phyloP scores from a whole-genome alignment of 2,797 vertebrate species.

The Myripristis jacobus region DNA sequence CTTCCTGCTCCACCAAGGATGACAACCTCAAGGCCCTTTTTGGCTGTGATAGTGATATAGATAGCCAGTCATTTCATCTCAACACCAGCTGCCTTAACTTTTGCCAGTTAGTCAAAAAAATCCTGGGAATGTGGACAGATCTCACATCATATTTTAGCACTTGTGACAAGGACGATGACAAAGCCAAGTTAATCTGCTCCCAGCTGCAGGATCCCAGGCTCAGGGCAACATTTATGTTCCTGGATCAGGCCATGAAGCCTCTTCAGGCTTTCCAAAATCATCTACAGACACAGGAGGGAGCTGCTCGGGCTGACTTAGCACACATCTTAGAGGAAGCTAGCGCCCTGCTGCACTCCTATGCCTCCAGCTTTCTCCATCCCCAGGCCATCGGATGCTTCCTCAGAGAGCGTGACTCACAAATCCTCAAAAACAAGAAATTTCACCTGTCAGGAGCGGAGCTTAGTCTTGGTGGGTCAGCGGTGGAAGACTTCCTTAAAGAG shows the following conservation, averaged over 20 bases:
- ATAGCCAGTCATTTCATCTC: slow-evolving; percentile 39
- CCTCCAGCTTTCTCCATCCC: slow-evolving; percentile 76
- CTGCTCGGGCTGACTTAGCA: slow-evolving; percentile 54
- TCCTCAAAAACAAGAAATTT: slow-evolving; percentile 69
- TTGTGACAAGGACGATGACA: slow-evolving; percentile 53
- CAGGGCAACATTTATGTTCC: slow-evolving; percentile 78
- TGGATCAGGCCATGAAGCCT: slow-evolving; percentile 78
- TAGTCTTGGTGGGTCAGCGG: slow-evolving; percentile 60
- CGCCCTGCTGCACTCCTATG: slow-evolving; percentile 73
- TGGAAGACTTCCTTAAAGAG: slow-evolving; percentile 72
- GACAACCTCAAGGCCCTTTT: slow-evolving; percentile 75
- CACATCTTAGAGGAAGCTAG: slow-evolving; percentile 76
- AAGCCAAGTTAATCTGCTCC: slow-evolving; percentile 69
- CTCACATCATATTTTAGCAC: slow-evolving; percentile 75
- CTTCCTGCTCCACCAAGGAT: slow-evolving; percentile 61
- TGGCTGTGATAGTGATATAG: slow-evolving; percentile 40
- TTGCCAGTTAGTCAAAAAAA: slow-evolving; percentile 62
- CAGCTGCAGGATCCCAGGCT: slow-evolving; percentile 77
- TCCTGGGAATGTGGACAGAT: slow-evolving; percentile 77
- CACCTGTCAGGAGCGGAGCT: slow-evolving; percentile 67
- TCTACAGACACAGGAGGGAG: slow-evolving; percentile 55
- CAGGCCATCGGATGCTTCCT: slow-evolving; percentile 72
- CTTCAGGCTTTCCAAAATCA: slow-evolving; percentile 71
- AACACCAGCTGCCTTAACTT: slow-evolving; percentile 72
- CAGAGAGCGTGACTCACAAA: slow-evolving; percentile 62